Evolutionary conservation across 2,888 invertebrate species (phyloP), one percentile per base, ranked within the genome.

Genomic region (Bembecia ichneumoniformis): DNA sequence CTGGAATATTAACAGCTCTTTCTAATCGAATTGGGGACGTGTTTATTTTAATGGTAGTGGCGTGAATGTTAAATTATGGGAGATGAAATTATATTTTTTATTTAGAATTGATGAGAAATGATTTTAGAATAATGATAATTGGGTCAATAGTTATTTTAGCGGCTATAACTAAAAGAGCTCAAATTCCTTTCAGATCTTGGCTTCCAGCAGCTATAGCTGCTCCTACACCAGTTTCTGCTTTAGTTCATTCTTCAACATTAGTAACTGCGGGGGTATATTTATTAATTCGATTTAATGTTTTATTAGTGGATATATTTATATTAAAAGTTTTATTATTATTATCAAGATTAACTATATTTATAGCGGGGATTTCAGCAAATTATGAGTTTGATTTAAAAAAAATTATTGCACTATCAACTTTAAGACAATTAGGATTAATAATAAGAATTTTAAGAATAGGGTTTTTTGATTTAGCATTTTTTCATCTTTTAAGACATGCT

Each of bases 161-260:
- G 0, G 87, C 89, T 49, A 90, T 93, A 82, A 93, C 93, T 53
- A 94, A 94, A 78, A 94, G 93, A 59, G 94, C 93, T 68, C 93
- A 94, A 77, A 90, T 94, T 88, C 93, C 94, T 46, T 94, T 94
- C 91, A 92, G 92, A 55, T 89, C 92, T 46, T 94, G 93, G 62
- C 75, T 93, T 47, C 94, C 94, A 0, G 91, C 90, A 0, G 93
- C 93, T 44, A 94, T 94, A 76, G 91, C 92, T 0, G 93, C 93
- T 45, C 93, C 93, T 35, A 94, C 93, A 0, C 93, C 93, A 9
- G 90, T 93, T 50, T 92, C 92, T n/a, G 89, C 92, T 53, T 88
- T 93, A 79, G 93, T 74, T 44, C 93, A 94, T 88, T 94, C 93
- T 55, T 94, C 93, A 3, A 94, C 93, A 55, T 88, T 94, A 71